A percentile compares a stretch with the other conserved stretches of the same genome.
Conservation (phyloP, 2,113 vertebrate genomes). For the Burhinus bistriatus region DNA sequence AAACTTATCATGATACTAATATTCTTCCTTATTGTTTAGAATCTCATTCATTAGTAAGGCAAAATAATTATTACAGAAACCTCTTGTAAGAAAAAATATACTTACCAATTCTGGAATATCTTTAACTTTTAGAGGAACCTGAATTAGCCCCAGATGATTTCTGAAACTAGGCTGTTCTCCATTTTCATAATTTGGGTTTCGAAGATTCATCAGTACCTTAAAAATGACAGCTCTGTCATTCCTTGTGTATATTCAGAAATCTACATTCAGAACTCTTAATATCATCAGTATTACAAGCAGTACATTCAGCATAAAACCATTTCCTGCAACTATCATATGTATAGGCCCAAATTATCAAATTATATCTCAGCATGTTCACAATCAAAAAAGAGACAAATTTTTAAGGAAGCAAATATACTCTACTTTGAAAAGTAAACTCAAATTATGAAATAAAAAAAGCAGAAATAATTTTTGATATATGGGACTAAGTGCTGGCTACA, state of each 20-base stretch:
- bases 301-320: not conserved
- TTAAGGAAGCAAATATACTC: not conserved
- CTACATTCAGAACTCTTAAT: not conserved
- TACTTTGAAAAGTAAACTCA: not conserved
- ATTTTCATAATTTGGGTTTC: constrained; percentile 91
- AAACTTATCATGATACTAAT: not conserved
- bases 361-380: not conserved
- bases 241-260: not conserved
- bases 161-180: constrained; percentile 82
- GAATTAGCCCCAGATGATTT: constrained; percentile 93
- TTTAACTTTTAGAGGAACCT: constrained; percentile 88
- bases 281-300: not conserved
- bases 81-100: not conserved
- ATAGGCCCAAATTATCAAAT: not conserved
- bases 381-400: not conserved
- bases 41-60: not conserved
- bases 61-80: not conserved
- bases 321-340: not conserved
- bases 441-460: not conserved
- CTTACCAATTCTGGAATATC: constrained; percentile 90
- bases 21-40: not conserved
- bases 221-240: constrained; percentile 59
- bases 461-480: not conserved
- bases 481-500: not conserved
- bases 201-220: constrained; percentile 90